Base-by-base conservation (phyloP, 1,140 invertebrate genomes). In the Drosophila carrolli region DNA sequence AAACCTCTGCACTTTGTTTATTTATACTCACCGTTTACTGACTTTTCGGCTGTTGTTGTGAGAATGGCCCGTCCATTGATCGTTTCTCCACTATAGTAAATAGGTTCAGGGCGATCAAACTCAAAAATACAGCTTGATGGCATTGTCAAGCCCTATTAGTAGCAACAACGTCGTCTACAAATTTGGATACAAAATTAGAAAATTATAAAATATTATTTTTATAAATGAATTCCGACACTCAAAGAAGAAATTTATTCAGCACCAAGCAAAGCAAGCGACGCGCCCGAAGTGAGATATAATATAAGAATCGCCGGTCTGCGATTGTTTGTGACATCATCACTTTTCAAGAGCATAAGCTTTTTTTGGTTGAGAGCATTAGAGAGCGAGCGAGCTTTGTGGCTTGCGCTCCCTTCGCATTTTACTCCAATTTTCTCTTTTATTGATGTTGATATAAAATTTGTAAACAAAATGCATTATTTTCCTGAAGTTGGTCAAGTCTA, bases 71-170 rank as follows among this genome's bases (percentile, higher is more conserved):
- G 73, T 27, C 86, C 86, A 74, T 86, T 90, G 40, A 90, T 78
- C 32, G 76, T 75, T 47, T 90, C 86, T 2, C 86, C 86, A 23
- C 86, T 90, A 5, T 90, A 90, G 38, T 90, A 90, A 54, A 90
- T 67, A 11, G 81, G 72, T 23, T 81, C 53, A 5, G 54, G 73
- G 1, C 82, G 79, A 83, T 90, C 86, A 11, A 90, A 62, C 41
- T 86, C 79, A 43, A 90, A 83, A 0, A 27, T 37, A 54, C 86
- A 86, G 6, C 13, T 58, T 0, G 79, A 81, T 2, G 86, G 86
- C 86, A 90, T 90, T 48, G n/a, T 40, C 9, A 38, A 38, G 14
- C 13, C 14, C 7, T 16, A 37, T 44, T 16, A 41, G 11, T 38
- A 23, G 40, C 9, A 11, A 32, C 14, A 65, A 40, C 10, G 32